phyloP scores from a whole-genome alignment of 2,888 invertebrate species.

The Ectropis crepuscularia region DNA sequence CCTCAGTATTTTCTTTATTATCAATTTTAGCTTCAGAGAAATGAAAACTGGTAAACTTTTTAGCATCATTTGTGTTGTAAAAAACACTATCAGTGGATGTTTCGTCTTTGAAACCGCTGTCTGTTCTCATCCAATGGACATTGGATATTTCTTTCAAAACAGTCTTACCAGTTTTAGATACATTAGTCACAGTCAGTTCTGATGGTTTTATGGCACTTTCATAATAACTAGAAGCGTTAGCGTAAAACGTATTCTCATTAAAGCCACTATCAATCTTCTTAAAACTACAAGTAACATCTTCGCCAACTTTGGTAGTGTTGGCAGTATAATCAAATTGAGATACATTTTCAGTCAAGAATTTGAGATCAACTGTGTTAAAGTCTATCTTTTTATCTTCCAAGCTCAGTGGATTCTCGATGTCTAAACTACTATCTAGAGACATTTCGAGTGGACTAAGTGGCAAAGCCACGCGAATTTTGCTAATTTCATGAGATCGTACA shows the following conservation, averaged over 20 bases:
- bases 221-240: constrained; percentile 77
- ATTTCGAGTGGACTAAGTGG: constrained; percentile 64
- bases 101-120: constrained; percentile 80
- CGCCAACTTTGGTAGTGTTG: constrained; percentile 55
- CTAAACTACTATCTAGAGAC: constrained; percentile 76
- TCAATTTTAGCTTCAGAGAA: constrained; percentile 64
- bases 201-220: constrained; percentile 82
- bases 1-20: constrained; percentile 70
- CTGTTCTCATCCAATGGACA: constrained; percentile 76
- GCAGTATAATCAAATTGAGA: constrained; percentile 62
- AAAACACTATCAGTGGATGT: constrained; percentile 72
- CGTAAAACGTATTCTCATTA: constrained; percentile 75
- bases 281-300: constrained; percentile 66
- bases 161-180: constrained; percentile 58
- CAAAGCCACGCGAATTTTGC: constrained; percentile 69
- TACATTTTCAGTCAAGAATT: constrained; percentile 75
- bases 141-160: constrained; percentile 77
- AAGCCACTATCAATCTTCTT: constrained; percentile 77
- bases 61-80: constrained; percentile 57
- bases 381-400: constrained; percentile 77
- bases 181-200: constrained; percentile 72
- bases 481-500: constrained; percentile 69
- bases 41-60: constrained; percentile 56
- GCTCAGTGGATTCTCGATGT: constrained; percentile 65
- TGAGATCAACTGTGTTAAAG: constrained; percentile 78